Percentiles rank a stretch among this genome's conserved stretches.
These are phyloP conservation scores for Phaedon cochleariae DNA, from an alignment of 2,888 invertebrate species.

Conservation along the genomic window DNA sequence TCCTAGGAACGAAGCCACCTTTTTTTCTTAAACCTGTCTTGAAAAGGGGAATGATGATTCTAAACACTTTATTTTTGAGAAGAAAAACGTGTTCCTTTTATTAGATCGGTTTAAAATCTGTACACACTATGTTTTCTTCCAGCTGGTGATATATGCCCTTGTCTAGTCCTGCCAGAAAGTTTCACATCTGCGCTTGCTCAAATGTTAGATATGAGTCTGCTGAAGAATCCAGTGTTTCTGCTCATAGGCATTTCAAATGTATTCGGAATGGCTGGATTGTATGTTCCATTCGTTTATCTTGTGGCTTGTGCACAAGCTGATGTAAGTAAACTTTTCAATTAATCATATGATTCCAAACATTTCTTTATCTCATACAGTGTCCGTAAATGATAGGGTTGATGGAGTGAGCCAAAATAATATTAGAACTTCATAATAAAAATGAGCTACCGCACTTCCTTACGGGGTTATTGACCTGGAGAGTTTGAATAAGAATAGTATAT, in stretches of 20 bases:
- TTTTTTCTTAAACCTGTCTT: too few relatives aligned
- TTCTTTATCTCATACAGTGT: too few relatives aligned
- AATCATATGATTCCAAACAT: too few relatives aligned
- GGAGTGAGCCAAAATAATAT: too few relatives aligned
- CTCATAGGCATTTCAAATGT: constrained; percentile 92
- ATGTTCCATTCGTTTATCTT: constrained; percentile 95
- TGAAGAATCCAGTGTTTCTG: constrained; percentile 90
- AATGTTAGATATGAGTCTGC: constrained; percentile 90
- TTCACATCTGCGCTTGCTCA: constrained; percentile 85
- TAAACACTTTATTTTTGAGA: background rate
- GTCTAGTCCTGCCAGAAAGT: constrained; percentile 78
- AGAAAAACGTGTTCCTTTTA: background rate
- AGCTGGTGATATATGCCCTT: constrained; percentile 84
- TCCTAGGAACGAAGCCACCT: too few relatives aligned
- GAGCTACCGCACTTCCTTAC: too few relatives aligned
- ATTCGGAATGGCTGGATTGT: constrained; percentile 97
- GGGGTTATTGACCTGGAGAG: too few relatives aligned
- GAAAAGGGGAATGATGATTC: too few relatives aligned
- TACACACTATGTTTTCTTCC: constrained; percentile 48
- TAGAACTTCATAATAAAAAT: too few relatives aligned
- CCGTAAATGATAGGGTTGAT: too few relatives aligned
- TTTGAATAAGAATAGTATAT: too few relatives aligned
- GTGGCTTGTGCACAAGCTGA: constrained; percentile 80
- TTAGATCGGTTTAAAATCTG: background rate
- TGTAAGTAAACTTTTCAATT: constrained; percentile 64